Percentiles rank a stretch among this genome's conserved stretches.
Conservation (phyloP, 2,797 vertebrate species). For the Onychomys arenicola region DNA sequence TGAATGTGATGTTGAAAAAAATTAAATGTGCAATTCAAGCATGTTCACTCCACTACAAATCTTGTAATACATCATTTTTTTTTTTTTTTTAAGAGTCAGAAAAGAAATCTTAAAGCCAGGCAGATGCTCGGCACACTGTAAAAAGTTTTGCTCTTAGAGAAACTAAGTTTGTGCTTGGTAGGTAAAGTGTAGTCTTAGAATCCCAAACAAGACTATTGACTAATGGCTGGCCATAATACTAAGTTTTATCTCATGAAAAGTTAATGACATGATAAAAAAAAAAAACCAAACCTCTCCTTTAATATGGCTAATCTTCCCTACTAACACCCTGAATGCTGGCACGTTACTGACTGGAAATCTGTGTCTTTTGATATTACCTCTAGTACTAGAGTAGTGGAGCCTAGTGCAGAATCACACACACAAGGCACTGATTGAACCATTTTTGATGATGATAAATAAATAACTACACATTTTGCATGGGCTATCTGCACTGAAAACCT, state of each 20-base stretch:
- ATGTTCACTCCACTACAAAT: conserved; percentile 80
- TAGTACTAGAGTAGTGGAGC: not conserved
- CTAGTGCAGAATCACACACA: not conserved
- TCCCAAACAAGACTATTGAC: conserved; percentile 26
- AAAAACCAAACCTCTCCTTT: not conserved
- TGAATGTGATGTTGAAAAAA: conserved; percentile 84
- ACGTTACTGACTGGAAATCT: not conserved
- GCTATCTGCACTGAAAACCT: not conserved
- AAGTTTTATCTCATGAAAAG: conserved; percentile 51
- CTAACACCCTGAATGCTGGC: not conserved
- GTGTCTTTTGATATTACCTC: conserved; percentile 21
- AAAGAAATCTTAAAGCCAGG: conserved; percentile 79
- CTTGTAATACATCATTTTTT: conserved; percentile 82
- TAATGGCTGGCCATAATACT: conserved; percentile 42
- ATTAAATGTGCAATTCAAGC: conserved; percentile 83
- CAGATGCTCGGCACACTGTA: conserved; percentile 70
- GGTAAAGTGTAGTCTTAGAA: conserved; percentile 8
- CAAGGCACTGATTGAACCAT: not conserved
- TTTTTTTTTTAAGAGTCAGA: conserved; percentile 80
- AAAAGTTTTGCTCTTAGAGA: conserved; percentile 74
- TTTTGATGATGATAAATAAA: conserved; percentile 24
- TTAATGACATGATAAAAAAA: not conserved
- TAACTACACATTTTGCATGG: not conserved
- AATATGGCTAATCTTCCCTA: conserved; percentile 38
- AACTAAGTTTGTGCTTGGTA: conserved; percentile 73